Conservation (phyloP, 2,888 invertebrate species). For the Schizotus pectinicornis region DNA sequence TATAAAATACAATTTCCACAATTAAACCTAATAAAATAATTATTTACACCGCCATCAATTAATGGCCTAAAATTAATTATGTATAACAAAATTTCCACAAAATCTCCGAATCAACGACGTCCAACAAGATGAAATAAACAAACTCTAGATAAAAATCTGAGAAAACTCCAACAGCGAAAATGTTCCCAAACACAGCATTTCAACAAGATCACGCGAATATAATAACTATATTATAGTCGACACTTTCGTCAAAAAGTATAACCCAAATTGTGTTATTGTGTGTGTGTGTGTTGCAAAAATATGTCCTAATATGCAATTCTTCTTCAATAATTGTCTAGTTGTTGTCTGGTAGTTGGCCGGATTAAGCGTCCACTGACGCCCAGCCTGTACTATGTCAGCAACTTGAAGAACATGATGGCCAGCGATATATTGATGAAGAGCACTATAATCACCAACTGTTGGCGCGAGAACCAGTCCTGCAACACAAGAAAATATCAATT, state of each 20-base stretch:
- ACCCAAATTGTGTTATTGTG: constrained; percentile 22
- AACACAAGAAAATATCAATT: constrained; percentile 46
- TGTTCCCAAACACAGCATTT: constrained; percentile 52
- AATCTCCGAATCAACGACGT: constrained; percentile 33
- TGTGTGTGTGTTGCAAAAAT: constrained; percentile 37
- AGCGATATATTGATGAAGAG: constrained; percentile 92
- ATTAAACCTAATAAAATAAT: constrained; percentile 32
- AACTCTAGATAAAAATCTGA: constrained; percentile 50
- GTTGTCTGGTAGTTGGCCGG: constrained; percentile 17
- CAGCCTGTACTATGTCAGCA: constrained; percentile 87
- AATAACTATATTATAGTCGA: constrained; percentile 34
- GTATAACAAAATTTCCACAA: constrained; percentile 12
- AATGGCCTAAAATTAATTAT: constrained; percentile 4
- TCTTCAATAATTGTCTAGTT: constrained; percentile 25
- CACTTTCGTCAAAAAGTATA: constrained; percentile 27
- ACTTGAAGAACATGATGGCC: constrained; percentile 94
- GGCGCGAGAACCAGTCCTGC: constrained; percentile 96
- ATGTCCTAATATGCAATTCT: constrained; percentile 35
- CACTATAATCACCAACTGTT: constrained; percentile 92
- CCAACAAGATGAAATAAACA: constrained; percentile 45
- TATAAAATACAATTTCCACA: constrained; percentile 8
- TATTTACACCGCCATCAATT: constrained; percentile 32
- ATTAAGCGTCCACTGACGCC: constrained; percentile 44
- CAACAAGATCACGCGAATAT: constrained; percentile 42
- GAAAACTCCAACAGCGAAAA: constrained; percentile 56